Evolutionary conservation across 2,888 invertebrate species (phyloP), one percentile per base, ranked within the genome.

Genomic region (Biston betularia): DNA sequence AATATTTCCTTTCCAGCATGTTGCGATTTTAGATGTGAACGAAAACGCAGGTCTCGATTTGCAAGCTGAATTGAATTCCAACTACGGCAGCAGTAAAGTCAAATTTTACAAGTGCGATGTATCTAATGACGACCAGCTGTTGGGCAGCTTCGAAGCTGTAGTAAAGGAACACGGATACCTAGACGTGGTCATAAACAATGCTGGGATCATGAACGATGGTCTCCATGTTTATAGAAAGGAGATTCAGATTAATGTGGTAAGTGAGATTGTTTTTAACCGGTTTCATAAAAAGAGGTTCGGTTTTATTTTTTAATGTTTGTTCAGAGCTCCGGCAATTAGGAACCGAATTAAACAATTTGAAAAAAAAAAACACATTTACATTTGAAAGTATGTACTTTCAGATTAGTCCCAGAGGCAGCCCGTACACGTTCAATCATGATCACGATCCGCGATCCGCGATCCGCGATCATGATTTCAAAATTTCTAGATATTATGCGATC

Each of bases 61-160:
- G 2, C 79, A 84, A 76, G 74, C 74, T 8, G 80, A 83, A 64
- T 64, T 87, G 6, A 82, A 80, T 57, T 46, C 76, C 0, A 81
- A 84, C 69, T 81, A 82, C 49, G 85, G 85, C 0, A 68, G 59
- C 0, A 74, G 77, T 5, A 85, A 75, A 69, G 75, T 80, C 0
- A 82, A 83, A 63, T 88, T 83, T 56, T 75, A 80, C 54, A 81
- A 82, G 63, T 85, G 85, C 59, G 88, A 89, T 61, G 88, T 89
- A 1, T 80, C 86, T 4, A 74, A 83, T 56, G 84, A 85, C 3
- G 78, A 79, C 0, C 71, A 80, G 55, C 69, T 88, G 0, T 55
- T 77, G 9, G 77, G 69, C 3, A 80, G 76, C 14, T 83, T 81
- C 53, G 76, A 84, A 7, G 69, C 69, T 2, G 79, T 83, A 0